Evolutionary conservation across 1,140 invertebrate genomes (phyloP).

Genomic region (Drosophila grimshawi): DNA sequence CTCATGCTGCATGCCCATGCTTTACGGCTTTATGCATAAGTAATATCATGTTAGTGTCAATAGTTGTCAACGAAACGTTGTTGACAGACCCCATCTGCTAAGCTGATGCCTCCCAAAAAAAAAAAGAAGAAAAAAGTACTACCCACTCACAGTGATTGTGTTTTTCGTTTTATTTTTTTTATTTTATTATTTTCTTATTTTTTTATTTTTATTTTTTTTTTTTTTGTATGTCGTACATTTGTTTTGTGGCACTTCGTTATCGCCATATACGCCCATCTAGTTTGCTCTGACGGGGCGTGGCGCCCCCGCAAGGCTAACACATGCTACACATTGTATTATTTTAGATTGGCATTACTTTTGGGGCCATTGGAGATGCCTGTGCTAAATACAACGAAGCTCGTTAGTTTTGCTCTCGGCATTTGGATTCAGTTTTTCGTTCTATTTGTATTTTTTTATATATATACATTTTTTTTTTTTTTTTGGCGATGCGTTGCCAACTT

Average conservation of each 20-base stretch:
- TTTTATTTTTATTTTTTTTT: constrained; percentile 28
- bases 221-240: constrained; percentile 35
- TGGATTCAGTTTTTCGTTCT: constrained; percentile 43
- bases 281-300: constrained; percentile 5
- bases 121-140: constrained; percentile 9
- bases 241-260: constrained; percentile 69
- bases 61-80: constrained; percentile 71
- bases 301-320: constrained; percentile 28
- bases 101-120: constrained; percentile 24
- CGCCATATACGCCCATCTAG: constrained; percentile 43
- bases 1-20: constrained; percentile 39
- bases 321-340: constrained; percentile 69
- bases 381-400: constrained; percentile 74
- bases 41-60: constrained; percentile 77
- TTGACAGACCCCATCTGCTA: constrained; percentile 56
- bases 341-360: constrained; percentile 72
- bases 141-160: constrained; percentile 36
- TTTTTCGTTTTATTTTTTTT: constrained; percentile 30
- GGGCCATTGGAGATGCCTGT: constrained; percentile 44
- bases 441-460: constrained; percentile 3
- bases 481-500: constrained; percentile 47
- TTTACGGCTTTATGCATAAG: constrained; percentile 70
- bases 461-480: constrained; percentile 12
- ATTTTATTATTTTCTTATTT: constrained; percentile 43
- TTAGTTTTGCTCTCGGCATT: constrained; percentile 72